These are phyloP conservation scores for Prolemur simus DNA, from an alignment of 2,113 vertebrate genomes.

Conservation along the genomic window DNA sequence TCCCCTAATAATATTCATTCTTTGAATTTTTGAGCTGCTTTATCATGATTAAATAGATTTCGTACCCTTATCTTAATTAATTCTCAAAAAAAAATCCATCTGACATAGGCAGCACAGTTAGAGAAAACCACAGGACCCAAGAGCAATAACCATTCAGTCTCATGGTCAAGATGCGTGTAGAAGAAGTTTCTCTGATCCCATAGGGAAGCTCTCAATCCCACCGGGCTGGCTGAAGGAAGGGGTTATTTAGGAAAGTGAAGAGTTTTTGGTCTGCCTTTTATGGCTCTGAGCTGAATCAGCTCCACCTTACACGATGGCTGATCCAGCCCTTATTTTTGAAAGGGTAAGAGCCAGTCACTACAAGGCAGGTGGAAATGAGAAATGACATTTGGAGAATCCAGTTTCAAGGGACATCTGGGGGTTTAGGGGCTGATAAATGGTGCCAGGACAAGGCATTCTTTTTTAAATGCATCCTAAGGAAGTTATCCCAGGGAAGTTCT, in stretches of 20 bases:
- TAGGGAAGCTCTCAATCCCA: background rate
- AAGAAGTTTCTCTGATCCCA: background rate
- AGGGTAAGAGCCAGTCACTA: background rate
- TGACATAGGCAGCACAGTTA: background rate
- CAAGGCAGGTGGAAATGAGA: background rate
- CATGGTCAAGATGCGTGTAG: background rate
- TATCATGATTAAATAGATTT: background rate
- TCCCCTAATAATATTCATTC: background rate
- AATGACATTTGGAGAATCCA: background rate
- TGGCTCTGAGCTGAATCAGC: background rate
- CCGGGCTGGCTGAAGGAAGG: background rate
- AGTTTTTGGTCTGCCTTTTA: background rate
- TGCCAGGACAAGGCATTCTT: background rate
- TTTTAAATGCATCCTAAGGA: background rate
- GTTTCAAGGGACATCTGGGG: background rate
- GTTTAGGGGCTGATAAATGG: background rate
- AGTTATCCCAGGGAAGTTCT: background rate
- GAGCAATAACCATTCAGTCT: background rate
- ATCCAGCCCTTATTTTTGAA: background rate
- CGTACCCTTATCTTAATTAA: background rate
- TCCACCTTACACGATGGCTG: background rate
- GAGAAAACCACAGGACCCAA: background rate
- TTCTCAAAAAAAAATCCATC: background rate
- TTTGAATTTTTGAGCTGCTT: background rate
- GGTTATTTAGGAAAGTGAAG: background rate